phyloP scores from a whole-genome alignment of 53 echinoderm and acorn worm genomes.

The Echinometra lucunter region DNA sequence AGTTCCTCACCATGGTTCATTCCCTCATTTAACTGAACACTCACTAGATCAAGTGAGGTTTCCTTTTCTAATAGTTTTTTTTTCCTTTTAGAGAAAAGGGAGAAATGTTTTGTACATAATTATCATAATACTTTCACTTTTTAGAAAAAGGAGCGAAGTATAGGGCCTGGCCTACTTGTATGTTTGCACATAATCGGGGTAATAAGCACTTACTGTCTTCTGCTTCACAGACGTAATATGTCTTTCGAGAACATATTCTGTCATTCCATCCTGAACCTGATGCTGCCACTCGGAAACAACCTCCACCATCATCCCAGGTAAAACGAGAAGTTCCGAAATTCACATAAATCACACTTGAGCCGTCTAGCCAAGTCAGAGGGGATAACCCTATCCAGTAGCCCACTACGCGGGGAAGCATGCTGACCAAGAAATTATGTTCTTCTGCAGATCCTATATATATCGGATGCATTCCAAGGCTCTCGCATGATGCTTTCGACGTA shows the following conservation, averaged over 20 bases:
- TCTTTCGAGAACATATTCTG: neutral
- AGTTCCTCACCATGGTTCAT: too few species aligned
- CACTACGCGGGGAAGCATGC: neutral
- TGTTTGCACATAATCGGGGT: too few species aligned
- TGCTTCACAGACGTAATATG: neutral
- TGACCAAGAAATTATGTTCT: neutral
- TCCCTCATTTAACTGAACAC: too few species aligned
- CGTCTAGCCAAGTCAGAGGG: neutral
- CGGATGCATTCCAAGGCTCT: neutral
- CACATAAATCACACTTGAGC: neutral
- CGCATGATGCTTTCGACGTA: neutral
- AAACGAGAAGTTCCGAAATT: neutral
- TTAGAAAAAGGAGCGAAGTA: too few species aligned
- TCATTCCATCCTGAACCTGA: neutral
- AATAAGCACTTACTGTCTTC: too few species aligned
- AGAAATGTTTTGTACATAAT: too few species aligned
- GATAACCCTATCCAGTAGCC: neutral
- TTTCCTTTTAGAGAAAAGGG: too few species aligned
- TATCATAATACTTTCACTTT: too few species aligned
- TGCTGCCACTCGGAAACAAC: neutral
- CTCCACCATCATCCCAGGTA: neutral
- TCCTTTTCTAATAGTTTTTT: too few species aligned
- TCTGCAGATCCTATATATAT: neutral
- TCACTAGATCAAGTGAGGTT: too few species aligned
- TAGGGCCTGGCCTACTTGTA: too few species aligned